phyloP scores from a whole-genome alignment of 1,140 invertebrate genomes.

The Lepidurus arcticus region DNA sequence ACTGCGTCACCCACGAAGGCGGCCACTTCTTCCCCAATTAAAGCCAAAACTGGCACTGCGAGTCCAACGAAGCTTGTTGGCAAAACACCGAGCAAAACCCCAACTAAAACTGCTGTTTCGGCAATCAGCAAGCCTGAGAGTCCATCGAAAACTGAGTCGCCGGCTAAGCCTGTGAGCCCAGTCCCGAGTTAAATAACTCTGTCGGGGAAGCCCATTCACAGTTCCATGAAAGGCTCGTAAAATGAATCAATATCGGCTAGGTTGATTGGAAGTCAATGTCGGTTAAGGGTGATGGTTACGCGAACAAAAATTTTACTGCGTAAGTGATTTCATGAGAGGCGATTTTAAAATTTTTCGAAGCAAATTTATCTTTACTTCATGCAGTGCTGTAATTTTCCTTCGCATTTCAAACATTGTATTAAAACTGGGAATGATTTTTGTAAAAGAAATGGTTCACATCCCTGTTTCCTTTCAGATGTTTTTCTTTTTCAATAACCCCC shows the following conservation, averaged over 20 bases:
- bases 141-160: not conserved
- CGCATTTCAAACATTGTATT: not conserved
- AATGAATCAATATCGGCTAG: not conserved
- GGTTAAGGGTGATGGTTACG: too few species aligned
- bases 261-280: not conserved
- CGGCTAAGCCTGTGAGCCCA: not conserved
- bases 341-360: not conserved
- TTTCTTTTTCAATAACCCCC: not conserved
- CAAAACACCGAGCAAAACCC: not conserved
- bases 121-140: not conserved
- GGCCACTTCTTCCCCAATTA: not conserved
- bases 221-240: not conserved
- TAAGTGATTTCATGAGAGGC: not conserved
- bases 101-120: slow-evolving; percentile 11
- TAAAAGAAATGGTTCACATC: not conserved
- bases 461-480: not conserved
- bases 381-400: slow-evolving; percentile 18
- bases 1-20: slow-evolving; percentile 24
- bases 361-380: not conserved
- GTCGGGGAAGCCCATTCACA: not conserved
- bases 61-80: not conserved
- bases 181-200: not conserved
- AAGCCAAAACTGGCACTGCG: slow-evolving; percentile 24
- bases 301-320: slow-evolving; percentile 6
- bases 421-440: not conserved